Percentiles rank a stretch among this genome's conserved stretches.
Conservation (phyloP, 2,797 vertebrate species). For the Sphenodon punctatus region DNA sequence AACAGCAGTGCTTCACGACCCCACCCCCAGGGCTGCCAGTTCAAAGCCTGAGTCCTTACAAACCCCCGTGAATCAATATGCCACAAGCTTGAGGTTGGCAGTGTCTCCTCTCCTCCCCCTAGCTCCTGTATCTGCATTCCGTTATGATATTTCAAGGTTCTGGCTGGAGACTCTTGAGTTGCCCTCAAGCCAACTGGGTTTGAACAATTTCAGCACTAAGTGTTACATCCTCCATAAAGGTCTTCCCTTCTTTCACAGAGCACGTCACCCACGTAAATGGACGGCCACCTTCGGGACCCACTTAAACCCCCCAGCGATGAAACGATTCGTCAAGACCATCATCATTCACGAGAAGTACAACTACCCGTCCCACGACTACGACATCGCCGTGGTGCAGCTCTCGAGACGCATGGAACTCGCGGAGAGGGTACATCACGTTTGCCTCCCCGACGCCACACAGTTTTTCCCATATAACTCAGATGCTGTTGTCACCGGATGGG, state of each 20-base stretch:
- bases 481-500: slow-evolving; percentile 77
- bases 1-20: too few relatives aligned
- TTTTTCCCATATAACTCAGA: slow-evolving; percentile 61
- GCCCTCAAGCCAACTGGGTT: too few relatives aligned
- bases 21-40: too few relatives aligned
- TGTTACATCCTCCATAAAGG: too few relatives aligned
- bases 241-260: slow-evolving; percentile 55
- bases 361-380: slow-evolving; percentile 66
- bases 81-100: too few relatives aligned
- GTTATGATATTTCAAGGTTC: too few relatives aligned
- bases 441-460: slow-evolving; percentile 72
- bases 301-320: slow-evolving; percentile 60
- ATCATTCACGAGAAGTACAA: slow-evolving; percentile 74
- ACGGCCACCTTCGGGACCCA: slow-evolving; percentile 76
- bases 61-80: too few relatives aligned
- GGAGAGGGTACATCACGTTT: slow-evolving; percentile 60
- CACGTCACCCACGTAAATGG: slow-evolving; percentile 69
- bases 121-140: too few relatives aligned
- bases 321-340: slow-evolving; percentile 64
- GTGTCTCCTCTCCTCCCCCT: too few relatives aligned
- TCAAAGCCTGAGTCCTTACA: too few relatives aligned
- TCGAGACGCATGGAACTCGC: slow-evolving; percentile 69
- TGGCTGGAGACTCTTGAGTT: too few relatives aligned
- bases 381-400: slow-evolving; percentile 76
- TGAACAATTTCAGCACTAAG: too few relatives aligned